Percentiles rank a stretch among this genome's conserved stretches.
Evolutionary conservation across 2,113 vertebrate species (phyloP).

Genomic region (Cranoglanis bouderius): DNA sequence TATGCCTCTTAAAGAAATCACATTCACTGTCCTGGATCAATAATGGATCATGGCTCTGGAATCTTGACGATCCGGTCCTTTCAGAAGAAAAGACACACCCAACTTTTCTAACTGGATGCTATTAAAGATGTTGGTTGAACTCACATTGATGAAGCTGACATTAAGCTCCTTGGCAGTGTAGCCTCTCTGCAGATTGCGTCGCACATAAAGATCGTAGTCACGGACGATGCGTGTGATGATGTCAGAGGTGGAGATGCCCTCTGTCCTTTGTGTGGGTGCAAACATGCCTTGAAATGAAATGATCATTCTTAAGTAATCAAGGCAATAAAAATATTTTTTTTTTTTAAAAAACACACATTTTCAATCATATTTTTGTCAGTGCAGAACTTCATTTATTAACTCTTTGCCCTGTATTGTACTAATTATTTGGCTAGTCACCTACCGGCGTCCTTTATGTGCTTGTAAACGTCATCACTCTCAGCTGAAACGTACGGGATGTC

Average conservation of each 20-base stretch:
- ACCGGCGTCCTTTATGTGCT: slow-evolving; percentile 89
- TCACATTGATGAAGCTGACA: slow-evolving; percentile 89
- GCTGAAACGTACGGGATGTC: slow-evolving; percentile 87
- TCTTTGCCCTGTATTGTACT: not conserved
- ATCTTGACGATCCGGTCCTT: not conserved
- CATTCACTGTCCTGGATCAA: not conserved
- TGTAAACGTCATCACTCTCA: slow-evolving; percentile 86
- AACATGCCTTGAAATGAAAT: slow-evolving; percentile 78
- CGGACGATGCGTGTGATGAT: slow-evolving; percentile 89
- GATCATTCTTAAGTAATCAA: not conserved
- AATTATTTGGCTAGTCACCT: slow-evolving; percentile 13
- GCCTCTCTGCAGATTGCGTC: slow-evolving; percentile 83
- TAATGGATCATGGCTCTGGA: not conserved
- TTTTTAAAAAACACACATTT: not conserved
- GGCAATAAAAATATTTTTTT: not conserved
- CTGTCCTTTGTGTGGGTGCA: slow-evolving; percentile 84
- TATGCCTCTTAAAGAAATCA: not conserved
- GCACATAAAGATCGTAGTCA: slow-evolving; percentile 84
- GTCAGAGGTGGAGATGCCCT: slow-evolving; percentile 86
- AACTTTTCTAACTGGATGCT: not conserved
- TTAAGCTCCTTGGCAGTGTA: slow-evolving; percentile 89
- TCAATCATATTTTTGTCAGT: not conserved
- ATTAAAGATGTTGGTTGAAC: slow-evolving; percentile 49
- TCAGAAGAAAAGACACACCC: not conserved
- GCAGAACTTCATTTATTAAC: not conserved